Base-by-base conservation (phyloP, 2,888 invertebrate genomes). In the Hydroisotoma schaefferi region DNA sequence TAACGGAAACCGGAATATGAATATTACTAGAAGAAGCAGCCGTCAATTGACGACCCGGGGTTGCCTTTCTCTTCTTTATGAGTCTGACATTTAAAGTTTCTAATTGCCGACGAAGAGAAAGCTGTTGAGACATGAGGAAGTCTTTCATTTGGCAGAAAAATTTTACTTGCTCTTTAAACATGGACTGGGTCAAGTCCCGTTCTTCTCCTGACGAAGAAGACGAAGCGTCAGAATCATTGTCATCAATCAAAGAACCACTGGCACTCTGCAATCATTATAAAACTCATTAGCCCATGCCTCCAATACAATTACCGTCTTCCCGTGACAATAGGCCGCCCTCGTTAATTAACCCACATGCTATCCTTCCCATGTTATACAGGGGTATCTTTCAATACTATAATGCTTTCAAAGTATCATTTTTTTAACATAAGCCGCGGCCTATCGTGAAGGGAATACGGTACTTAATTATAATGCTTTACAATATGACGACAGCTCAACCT, bases 131-230 rank as follows among this genome's bases (percentile, higher is more conserved):
- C 47, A 68, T 33, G 22, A 73, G 47, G 40, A 71, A 67, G 18
- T 67, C 59, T 46, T 69, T 71, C 71, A 73, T 68, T 40, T 71
- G 67, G 52, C 67, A 65, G 51, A 73, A 70, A 33, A 69, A 63
- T 29, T 65, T 62, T 20, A 67, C 64, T 62, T 73, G 73, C n/a
- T 69, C 61, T 33, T 63, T 63, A 33, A 73, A 67, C 38, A 67
- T 61, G 20, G 68, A 65, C 38, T 68, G 55, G 1, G 59, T 49
- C 1, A 48, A 51, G 22, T 59, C 59, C 20, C 44, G 15, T 27
- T 68, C 65, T 28, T 68, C 68, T 33, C 63, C 68, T n/a, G 67
- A 67, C 18, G 65, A 65, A 18, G 63, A 59, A 28, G 64, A 59
- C 22, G 58, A 46, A 2, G 65, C 63, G 23, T 61, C 59, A 5